Evolutionary conservation across 1,140 invertebrate genomes (phyloP).

Genomic region (Meteorus sp.): DNA sequence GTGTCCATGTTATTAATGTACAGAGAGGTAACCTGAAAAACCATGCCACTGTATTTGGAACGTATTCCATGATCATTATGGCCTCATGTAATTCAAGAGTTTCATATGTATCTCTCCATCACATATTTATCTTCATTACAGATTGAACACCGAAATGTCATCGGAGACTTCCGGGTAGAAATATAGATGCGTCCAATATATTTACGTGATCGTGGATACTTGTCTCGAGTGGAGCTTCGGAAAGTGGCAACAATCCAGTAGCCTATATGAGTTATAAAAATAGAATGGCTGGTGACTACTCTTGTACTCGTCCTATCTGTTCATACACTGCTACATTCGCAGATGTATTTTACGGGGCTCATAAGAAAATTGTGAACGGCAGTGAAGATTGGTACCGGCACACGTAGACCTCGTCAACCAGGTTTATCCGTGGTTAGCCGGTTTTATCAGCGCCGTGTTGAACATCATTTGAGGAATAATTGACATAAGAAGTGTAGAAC

Average conservation of each 20-base stretch:
- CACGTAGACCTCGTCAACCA: no score
- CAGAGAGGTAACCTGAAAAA: no score
- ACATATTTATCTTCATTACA: background rate
- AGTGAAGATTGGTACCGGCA: background rate
- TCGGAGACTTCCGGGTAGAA: conserved; percentile 13
- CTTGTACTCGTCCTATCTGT: no score
- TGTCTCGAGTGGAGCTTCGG: no score
- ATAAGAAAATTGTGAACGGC: background rate
- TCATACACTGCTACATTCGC: no score
- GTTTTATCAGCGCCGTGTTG: background rate
- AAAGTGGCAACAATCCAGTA: conserved; percentile 16
- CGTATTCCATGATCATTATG: no score
- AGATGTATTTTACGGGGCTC: no score
- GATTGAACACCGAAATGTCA: background rate
- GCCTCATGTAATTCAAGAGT: no score
- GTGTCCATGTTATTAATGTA: no score
- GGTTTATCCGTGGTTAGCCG: no score
- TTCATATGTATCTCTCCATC: no score
- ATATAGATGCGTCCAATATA: conserved; percentile 12
- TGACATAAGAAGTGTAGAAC: background rate
- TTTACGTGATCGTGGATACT: conserved; percentile 17
- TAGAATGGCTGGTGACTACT: conserved; percentile 14
- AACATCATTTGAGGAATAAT: background rate
- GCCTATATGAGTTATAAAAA: conserved; percentile 7
- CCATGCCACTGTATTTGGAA: no score